phyloP scores from a whole-genome alignment of 2,797 vertebrate species.

The Sebastes oblongus region DNA sequence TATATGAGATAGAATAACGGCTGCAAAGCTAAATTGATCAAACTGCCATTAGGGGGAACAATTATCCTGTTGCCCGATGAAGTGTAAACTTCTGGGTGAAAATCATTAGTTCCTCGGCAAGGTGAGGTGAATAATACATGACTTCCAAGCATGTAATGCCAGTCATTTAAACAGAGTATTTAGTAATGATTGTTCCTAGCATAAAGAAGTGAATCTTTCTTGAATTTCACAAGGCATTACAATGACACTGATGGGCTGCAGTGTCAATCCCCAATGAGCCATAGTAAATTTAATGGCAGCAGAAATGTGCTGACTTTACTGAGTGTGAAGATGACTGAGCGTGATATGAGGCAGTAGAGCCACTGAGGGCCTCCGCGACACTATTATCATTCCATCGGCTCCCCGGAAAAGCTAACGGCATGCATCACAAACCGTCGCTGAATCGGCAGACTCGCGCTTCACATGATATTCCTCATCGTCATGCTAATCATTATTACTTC shows the following conservation, averaged over 20 bases:
- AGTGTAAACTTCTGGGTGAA: slow-evolving; percentile 53
- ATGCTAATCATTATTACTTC: slow-evolving; percentile 29
- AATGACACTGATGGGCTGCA: slow-evolving; percentile 65
- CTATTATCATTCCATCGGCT: slow-evolving; percentile 65
- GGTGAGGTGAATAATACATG: slow-evolving; percentile 67
- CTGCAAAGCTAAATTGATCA: slow-evolving; percentile 54
- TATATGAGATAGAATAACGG: slow-evolving; percentile 37
- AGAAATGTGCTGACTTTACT: slow-evolving; percentile 80
- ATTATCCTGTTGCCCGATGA: slow-evolving; percentile 64
- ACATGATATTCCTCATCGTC: slow-evolving; percentile 6
- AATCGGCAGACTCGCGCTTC: neutral
- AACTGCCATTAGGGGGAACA: slow-evolving; percentile 51
- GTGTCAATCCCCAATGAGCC: slow-evolving; percentile 76
- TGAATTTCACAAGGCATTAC: slow-evolving; percentile 64
- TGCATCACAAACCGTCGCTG: slow-evolving; percentile 53
- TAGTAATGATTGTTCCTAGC: slow-evolving; percentile 64
- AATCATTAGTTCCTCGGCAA: slow-evolving; percentile 52
- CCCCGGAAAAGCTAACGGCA: slow-evolving; percentile 63
- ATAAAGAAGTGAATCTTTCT: slow-evolving; percentile 67
- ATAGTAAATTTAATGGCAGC: slow-evolving; percentile 71
- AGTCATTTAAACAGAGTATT: slow-evolving; percentile 60
- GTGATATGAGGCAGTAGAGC: slow-evolving; percentile 63
- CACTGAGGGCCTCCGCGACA: slow-evolving; percentile 60
- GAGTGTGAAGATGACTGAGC: slow-evolving; percentile 82
- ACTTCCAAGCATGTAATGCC: slow-evolving; percentile 63